phyloP scores from a whole-genome alignment of 2,888 invertebrate species.

The Beris chalybata region DNA sequence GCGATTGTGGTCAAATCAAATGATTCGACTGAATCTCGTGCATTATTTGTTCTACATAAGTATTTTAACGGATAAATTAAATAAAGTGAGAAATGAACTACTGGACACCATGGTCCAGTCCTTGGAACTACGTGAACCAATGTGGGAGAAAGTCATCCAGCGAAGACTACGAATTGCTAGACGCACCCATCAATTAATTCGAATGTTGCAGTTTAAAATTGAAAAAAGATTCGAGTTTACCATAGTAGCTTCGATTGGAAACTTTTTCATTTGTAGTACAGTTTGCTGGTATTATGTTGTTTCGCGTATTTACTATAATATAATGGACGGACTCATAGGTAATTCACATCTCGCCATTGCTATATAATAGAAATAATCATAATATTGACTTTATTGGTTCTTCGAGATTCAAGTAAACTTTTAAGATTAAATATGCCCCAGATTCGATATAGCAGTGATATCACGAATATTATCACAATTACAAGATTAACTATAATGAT shows the following conservation, averaged over 20 bases:
- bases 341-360: too few relatives aligned
- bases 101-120: not conserved
- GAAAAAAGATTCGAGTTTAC: conserved; percentile 20
- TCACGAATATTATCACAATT: too few relatives aligned
- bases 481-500: too few relatives aligned
- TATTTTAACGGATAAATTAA: conserved; percentile 4
- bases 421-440: too few relatives aligned
- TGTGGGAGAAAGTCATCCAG: conserved; percentile 6
- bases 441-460: too few relatives aligned
- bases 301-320: conserved; percentile 9
- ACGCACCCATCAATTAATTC: conserved; percentile 17
- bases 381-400: too few relatives aligned
- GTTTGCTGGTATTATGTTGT: conserved; percentile 21
- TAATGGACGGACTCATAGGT: conserved; percentile 13
- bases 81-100: conserved; percentile 5
- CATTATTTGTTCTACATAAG: conserved; percentile 20
- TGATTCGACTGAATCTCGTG: conserved; percentile 23
- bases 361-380: too few relatives aligned
- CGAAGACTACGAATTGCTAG: not conserved
- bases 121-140: not conserved
- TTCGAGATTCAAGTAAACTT: too few relatives aligned
- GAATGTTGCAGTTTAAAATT: not conserved
- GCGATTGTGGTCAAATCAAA: conserved; percentile 20
- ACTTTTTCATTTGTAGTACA: conserved; percentile 30
- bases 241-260: conserved; percentile 9